Evolutionary conservation across 2,113 vertebrate species (phyloP), one percentile per base, ranked within the genome.

Genomic region (Carassius carassius): DNA sequence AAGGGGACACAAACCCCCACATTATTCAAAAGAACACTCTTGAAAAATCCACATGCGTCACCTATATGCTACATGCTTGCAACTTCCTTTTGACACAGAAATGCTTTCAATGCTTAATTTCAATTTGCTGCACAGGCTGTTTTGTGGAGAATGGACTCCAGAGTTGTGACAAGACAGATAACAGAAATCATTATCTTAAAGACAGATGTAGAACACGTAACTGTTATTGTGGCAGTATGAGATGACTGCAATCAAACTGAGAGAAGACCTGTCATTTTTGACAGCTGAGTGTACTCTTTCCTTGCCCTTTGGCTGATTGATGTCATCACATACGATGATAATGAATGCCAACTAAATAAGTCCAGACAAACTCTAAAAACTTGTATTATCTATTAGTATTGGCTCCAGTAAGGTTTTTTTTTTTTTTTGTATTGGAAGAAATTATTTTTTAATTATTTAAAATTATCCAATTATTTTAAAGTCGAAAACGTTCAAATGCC

Each of bases 171-270:
- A 11, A 56, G 41, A 44, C 49, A 44, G 56, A 63, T 67, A 60
- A 60, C 35, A 51, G 29, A 14, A 8, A 35, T 47, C 14, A 29
- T 63, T 75, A 69, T 62, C 21, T n/a, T 65, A 73, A 65, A 72
- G 78, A 70, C 63, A 70, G 63, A 49, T 0, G 12, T 17, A 13
- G 25, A 11, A 19, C 79, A 51, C 65, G 21, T 51, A 32, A 81
- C 72, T 77, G 78, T 84, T 77, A 86, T 80, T 72, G 29, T 44
- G 81, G 58, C 29, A 56, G 19, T 44, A 67, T 56, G 72, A 84
- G 81, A 86, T 86, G 82, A 74, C 73, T 65, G 85, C 82, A 88
- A 88, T 88, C 84, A 88, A 72, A 84, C 41, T 1, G 1, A 78
- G 72, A 84, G 65, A 83, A 86, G 86, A 73, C 51, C 13, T 86